Evolutionary conservation across 2,113 vertebrate genomes (phyloP), one percentile per base, ranked within the genome.

Genomic region (Glaucidium brasilianum): DNA sequence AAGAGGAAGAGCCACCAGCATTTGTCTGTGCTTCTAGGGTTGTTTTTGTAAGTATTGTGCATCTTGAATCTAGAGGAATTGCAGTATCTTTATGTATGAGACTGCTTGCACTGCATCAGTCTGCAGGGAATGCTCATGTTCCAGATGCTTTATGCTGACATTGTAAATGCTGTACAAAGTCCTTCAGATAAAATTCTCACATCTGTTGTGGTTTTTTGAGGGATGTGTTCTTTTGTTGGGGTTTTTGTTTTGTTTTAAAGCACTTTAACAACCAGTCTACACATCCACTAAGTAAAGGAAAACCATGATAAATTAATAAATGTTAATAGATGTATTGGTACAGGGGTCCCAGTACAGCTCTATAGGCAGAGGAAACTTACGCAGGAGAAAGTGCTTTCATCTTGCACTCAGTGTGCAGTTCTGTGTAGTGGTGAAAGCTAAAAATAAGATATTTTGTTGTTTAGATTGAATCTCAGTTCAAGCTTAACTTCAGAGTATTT

Each of bases 1-100:
- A 98, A 95, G 97, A 96, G 98, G 97, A 98, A 98, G 98, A 98
- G 98, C 97, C 98, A 98, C 98, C 98, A 98, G 98, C 98, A 98
- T 98, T 97, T 96, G 94, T 97, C 98, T 97, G 97, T 98, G 98
- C 98, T 98, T 98, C 98, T 98, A 97, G 96, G 96, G 88, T 97
- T 97, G 97, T 95, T 94, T 97, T 97, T 97, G 90, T 97, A 96
- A 97, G 98, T 92, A 86, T 39, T 90, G 79, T 97, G 94, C 94
- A 95, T 97, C 92, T 90, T 77, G 69, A 97, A 94, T 95, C 90
- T 62, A 85, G 94, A 95, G 87, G 85, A 96, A 82, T 67, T 67
- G 91, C 92, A 96, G 88, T 90, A 81, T 75, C 92, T 88, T 88
- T 73, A 93, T 92, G 90, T 96, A 64, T 22, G n/a, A 92, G 92